Evolutionary conservation across 92 coral and sea anemone species (phyloP).

Genomic region (Muricea muricata): DNA sequence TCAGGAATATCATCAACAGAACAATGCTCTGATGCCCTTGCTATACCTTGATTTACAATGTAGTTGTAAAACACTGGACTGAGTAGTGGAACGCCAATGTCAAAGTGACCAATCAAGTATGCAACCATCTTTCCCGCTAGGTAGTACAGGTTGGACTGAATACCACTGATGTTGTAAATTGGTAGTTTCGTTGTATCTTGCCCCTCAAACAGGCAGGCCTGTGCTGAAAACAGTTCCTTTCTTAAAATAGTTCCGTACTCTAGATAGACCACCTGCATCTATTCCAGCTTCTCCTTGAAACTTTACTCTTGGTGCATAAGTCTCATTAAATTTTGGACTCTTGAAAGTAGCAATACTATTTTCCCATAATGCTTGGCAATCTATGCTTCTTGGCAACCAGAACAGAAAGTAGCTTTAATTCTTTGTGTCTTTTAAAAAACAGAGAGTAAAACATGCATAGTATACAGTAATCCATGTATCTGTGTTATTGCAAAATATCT

Average conservation of each 20-base stretch:
- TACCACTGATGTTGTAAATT: conserved; percentile 51
- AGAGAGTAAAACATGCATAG: too few relatives aligned
- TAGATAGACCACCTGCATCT: conserved; percentile 63
- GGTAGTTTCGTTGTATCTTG: conserved; percentile 51
- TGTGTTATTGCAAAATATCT: too few relatives aligned
- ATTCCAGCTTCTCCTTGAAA: conserved; percentile 64
- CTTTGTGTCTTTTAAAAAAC: too few relatives aligned
- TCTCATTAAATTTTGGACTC: conserved; percentile 29
- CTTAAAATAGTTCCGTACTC: conserved; percentile 53
- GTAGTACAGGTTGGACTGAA: conserved; percentile 55
- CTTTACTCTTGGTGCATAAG: conserved; percentile 28
- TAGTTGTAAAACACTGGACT: conserved; percentile 60
- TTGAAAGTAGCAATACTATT: conserved; percentile 55
- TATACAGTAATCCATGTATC: too few relatives aligned
- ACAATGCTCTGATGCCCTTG: conserved; percentile 1
- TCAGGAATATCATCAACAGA: conserved; percentile 55
- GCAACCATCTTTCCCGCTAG: conserved; percentile 69
- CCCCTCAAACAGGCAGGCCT: conserved; percentile 66
- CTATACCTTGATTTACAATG: conserved; percentile 32
- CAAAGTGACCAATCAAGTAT: conserved; percentile 52
- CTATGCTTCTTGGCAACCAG: too few relatives aligned
- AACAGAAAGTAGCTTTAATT: too few relatives aligned
- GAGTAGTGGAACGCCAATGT: conserved; percentile 58
- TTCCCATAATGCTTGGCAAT: conserved; percentile 52
- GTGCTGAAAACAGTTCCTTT: conserved; percentile 51